Evolutionary conservation across 2,113 vertebrate genomes (phyloP).

Genomic region (Neolamprologus tretocephalus): DNA sequence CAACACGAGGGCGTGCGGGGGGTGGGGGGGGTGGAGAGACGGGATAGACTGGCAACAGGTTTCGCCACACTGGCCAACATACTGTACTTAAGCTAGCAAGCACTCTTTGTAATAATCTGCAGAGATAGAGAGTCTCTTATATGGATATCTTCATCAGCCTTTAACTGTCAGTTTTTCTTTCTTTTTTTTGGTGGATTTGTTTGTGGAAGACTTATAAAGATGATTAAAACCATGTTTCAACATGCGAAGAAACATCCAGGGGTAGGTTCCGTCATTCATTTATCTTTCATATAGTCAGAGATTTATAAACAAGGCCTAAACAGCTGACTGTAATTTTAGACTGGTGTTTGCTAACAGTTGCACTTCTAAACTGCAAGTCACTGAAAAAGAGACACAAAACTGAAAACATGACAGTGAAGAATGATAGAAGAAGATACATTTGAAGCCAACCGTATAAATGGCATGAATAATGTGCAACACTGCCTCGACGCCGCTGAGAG

Average conservation of each 20-base stretch:
- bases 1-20: background rate
- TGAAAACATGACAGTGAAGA: background rate
- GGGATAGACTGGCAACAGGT: conserved; percentile 29
- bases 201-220: conserved; percentile 18
- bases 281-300: background rate
- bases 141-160: background rate
- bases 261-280: conserved; percentile 47
- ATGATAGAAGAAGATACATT: background rate
- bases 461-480: background rate
- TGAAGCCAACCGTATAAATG: background rate
- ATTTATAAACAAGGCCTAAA: background rate
- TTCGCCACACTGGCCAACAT: background rate
- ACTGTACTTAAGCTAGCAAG: background rate
- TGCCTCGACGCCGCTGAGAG: background rate
- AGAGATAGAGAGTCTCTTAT: background rate
- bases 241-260: conserved; percentile 66
- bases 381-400: background rate
- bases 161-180: background rate
- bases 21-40: background rate
- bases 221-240: conserved; percentile 48
- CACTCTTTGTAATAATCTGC: background rate
- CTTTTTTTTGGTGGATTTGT: background rate
- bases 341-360: background rate
- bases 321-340: background rate
- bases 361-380: background rate